A percentile compares a stretch with the other conserved stretches of the same genome.
Conservation (phyloP, 1,140 invertebrate species). For the Idris sp. region DNA sequence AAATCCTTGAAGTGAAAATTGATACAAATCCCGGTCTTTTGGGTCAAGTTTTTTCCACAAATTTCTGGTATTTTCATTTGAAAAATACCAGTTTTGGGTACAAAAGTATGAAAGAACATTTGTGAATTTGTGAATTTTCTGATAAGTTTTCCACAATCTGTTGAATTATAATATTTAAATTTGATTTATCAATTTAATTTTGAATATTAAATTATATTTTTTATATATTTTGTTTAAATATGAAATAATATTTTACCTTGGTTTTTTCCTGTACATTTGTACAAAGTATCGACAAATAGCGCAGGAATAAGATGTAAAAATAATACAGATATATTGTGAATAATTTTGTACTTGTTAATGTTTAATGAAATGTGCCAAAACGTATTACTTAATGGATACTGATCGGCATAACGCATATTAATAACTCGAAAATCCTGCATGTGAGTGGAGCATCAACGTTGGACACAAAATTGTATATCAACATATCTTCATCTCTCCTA, state of each 20-base stretch:
- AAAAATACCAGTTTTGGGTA: constrained; percentile 84
- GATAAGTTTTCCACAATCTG: constrained; percentile 84
- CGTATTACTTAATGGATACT: constrained; percentile 79
- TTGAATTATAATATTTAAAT: constrained; percentile 20
- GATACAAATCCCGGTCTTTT: constrained; percentile 82
- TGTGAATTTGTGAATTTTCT: constrained; percentile 86
- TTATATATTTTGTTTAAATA: no score
- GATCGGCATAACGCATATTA: constrained; percentile 76
- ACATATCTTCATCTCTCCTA: constrained; percentile 75
- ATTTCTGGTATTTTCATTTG: constrained; percentile 81
- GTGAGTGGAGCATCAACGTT: constrained; percentile 83
- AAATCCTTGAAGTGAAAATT: no score
- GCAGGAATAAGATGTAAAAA: constrained; percentile 83
- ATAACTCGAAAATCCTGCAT: constrained; percentile 81
- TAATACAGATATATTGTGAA: constrained; percentile 78
- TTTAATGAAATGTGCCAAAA: constrained; percentile 81
- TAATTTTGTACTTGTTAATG: constrained; percentile 78
- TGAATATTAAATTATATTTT: constrained; percentile 7
- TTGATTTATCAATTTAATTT: constrained; percentile 1
- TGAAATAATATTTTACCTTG: no score
- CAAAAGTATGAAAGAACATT: constrained; percentile 86
- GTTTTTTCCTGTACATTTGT: constrained; percentile 80
- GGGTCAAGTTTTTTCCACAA: constrained; percentile 80
- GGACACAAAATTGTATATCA: constrained; percentile 86
- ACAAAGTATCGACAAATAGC: constrained; percentile 79